Evolutionary conservation across 2,888 invertebrate genomes (phyloP).

Genomic region (Villa cingulata): DNA sequence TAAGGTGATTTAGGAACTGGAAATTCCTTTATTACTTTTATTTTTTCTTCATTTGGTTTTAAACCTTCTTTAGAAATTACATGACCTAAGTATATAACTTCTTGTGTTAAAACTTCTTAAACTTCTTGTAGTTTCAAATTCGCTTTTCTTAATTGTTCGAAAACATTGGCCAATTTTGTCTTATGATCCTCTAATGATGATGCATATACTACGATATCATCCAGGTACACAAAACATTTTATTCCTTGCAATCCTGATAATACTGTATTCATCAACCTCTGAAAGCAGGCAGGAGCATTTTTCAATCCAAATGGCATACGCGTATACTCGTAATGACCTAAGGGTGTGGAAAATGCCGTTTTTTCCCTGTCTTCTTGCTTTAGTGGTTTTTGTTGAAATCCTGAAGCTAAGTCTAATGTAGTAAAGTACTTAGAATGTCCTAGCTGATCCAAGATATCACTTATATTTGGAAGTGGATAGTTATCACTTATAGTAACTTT

Average conservation of each 20-base stretch:
- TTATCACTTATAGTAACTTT: conserved; percentile 21
- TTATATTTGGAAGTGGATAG: conserved; percentile 9
- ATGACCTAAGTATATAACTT: conserved; percentile 18
- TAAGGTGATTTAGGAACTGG: neutral
- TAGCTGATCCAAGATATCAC: conserved; percentile 14
- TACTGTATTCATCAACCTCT: conserved; percentile 27
- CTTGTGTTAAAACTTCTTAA: conserved; percentile 17
- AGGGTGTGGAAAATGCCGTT: conserved; percentile 11
- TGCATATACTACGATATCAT: conserved; percentile 11
- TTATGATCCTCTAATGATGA: conserved; percentile 19
- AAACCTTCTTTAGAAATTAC: conserved; percentile 18
- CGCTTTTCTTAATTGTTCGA: conserved; percentile 14
- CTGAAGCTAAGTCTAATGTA: conserved; percentile 11
- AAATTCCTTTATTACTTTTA: neutral
- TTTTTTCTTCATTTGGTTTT: neutral
- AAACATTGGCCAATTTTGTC: conserved; percentile 14
- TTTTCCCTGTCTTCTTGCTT: conserved; percentile 6
- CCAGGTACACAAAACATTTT: conserved; percentile 7
- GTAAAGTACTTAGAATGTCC: conserved; percentile 11
- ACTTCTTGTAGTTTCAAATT: conserved; percentile 19
- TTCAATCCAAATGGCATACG: conserved; percentile 30
- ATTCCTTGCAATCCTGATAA: conserved; percentile 22
- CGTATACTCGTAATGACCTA: conserved; percentile 9
- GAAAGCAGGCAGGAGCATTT: conserved; percentile 30
- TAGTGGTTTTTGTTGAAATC: conserved; percentile 14